Conservation (phyloP, 2,797 vertebrate species). For the Leptodactylus fallax region DNA sequence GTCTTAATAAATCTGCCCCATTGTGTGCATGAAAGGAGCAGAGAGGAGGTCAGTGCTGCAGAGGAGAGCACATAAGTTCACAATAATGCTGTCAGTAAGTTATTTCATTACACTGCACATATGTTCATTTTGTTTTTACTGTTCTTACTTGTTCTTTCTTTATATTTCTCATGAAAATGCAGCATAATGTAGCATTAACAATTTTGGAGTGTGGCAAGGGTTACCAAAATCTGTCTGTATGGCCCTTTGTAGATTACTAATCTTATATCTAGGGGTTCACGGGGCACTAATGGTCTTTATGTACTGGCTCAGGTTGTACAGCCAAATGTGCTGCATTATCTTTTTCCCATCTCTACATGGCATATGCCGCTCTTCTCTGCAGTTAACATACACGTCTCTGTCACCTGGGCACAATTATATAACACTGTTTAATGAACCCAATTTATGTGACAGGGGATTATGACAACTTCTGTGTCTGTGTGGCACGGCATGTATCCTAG, state of each 20-base stretch:
- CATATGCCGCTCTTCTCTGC: constrained; percentile 44
- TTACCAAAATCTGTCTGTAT: neutral
- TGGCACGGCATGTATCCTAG: constrained; percentile 6
- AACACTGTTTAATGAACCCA: constrained; percentile 40
- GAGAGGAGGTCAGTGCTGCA: no score
- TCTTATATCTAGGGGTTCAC: neutral
- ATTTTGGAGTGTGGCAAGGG: neutral
- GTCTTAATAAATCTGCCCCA: no score
- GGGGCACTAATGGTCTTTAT: neutral
- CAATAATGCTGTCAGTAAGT: no score
- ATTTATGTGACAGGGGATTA: constrained; percentile 23
- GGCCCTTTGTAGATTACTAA: neutral
- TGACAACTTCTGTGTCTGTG: constrained; percentile 35
- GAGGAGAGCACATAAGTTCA: no score
- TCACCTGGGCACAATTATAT: constrained; percentile 43
- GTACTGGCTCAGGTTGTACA: neutral
- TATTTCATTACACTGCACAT: no score
- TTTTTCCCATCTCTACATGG: constrained; percentile 12
- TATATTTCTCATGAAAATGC: no score
- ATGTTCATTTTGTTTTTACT: no score
- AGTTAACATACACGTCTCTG: constrained; percentile 10
- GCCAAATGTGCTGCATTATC: neutral
- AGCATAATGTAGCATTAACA: no score
- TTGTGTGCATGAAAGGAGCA: no score
- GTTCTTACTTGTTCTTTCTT: no score